A percentile compares a stretch with the other conserved stretches of the same genome.
These are phyloP conservation scores for Idris sp. DNA, from an alignment of 1,140 invertebrate species.

Conservation along the genomic window DNA sequence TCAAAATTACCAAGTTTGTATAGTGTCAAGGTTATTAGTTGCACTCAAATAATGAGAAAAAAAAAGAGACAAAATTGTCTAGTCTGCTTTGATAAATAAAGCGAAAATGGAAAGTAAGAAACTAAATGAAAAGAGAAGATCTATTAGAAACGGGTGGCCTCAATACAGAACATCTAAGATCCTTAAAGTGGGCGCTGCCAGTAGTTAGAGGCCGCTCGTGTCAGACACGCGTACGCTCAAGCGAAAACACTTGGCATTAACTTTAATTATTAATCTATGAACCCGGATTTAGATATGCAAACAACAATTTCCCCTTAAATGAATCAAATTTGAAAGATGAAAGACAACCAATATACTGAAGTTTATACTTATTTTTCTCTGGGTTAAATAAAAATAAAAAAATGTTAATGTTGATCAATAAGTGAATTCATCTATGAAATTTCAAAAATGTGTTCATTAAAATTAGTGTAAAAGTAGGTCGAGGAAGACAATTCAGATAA, in stretches of 20 bases:
- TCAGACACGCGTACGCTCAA: conserved; percentile 47
- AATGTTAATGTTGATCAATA: too few species aligned
- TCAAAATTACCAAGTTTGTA: conserved; percentile 17
- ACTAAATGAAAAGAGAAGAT: conserved; percentile 39
- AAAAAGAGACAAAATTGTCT: neutral
- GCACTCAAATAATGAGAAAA: neutral
- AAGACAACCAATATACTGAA: too few species aligned
- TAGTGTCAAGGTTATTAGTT: conserved; percentile 27
- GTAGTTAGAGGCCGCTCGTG: conserved; percentile 61
- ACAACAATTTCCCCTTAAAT: too few species aligned
- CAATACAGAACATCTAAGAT: conserved; percentile 53
- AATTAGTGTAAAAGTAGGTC: too few species aligned
- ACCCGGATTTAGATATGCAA: too few species aligned
- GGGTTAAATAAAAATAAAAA: too few species aligned
- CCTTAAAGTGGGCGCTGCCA: conserved; percentile 65
- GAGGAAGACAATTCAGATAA: too few species aligned
- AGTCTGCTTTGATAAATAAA: conserved; percentile 9
- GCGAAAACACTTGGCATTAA: conserved; percentile 26
- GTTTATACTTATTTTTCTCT: too few species aligned
- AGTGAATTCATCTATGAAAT: too few species aligned
- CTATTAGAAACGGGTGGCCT: conserved; percentile 54
- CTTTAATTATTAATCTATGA: conserved; percentile 26
- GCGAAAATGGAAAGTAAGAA: conserved; percentile 16
- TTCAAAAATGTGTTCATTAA: too few species aligned
- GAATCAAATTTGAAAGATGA: too few species aligned